Evolutionary conservation across 2,888 invertebrate species (phyloP).

Genomic region (Zonitis immaculata): DNA sequence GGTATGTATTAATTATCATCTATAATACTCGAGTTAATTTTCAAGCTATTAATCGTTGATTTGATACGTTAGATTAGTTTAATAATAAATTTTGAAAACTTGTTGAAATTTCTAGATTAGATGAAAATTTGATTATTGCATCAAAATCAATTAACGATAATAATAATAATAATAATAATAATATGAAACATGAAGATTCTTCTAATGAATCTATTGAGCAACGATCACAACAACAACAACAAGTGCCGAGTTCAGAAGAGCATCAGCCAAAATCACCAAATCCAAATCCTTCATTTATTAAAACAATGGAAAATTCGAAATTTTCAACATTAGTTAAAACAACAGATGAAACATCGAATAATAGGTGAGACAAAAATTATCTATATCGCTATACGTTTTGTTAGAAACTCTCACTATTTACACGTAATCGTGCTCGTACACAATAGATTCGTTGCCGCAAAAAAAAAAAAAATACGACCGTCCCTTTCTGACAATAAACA

Average conservation of each 20-base stretch:
- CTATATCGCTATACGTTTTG: no score
- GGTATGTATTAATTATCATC: constrained; percentile 52
- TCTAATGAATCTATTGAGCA: constrained; percentile 33
- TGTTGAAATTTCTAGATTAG: constrained; percentile 45
- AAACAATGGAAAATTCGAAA: constrained; percentile 47
- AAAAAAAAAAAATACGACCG: no score
- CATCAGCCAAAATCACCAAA: constrained; percentile 31
- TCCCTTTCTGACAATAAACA: no score
- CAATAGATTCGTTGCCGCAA: no score
- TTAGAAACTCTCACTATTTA: no score
- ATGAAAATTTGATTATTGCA: constrained; percentile 56
- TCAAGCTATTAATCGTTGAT: not conserved
- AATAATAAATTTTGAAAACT: not conserved
- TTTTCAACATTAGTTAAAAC: constrained; percentile 44
- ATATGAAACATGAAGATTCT: constrained; percentile 26
- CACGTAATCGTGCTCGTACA: no score
- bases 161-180: constrained; percentile 9
- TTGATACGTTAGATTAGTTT: no score
- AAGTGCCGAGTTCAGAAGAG: constrained; percentile 23
- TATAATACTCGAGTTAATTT: not conserved
- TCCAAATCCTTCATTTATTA: constrained; percentile 46
- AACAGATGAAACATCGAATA: constrained; percentile 29
- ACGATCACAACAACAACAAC: constrained; percentile 22
- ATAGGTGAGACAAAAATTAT: constrained; percentile 21
- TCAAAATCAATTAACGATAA: constrained; percentile 29